These are phyloP conservation scores for Lithophane socia DNA, from an alignment of 2,888 invertebrate species.

Conservation along the genomic window DNA sequence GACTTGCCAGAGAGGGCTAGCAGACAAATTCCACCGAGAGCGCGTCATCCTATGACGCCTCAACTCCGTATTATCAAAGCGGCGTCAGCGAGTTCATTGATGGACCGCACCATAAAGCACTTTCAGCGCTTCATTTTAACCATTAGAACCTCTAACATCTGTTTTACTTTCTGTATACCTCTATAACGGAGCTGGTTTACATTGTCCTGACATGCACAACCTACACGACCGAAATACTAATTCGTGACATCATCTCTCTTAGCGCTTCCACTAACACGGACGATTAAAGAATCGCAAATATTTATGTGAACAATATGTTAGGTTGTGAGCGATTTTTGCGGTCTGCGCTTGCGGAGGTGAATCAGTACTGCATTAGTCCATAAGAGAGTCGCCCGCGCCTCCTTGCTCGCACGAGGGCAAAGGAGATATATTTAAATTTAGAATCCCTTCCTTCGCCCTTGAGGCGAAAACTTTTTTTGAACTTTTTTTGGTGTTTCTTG, in stretches of 20 bases:
- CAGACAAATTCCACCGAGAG: slow-evolving; percentile 79
- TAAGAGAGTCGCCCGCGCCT: slow-evolving; percentile 88
- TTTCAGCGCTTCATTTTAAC: slow-evolving; percentile 71
- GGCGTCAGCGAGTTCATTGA: slow-evolving; percentile 80
- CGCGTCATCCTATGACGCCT: slow-evolving; percentile 83
- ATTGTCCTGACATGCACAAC: slow-evolving; percentile 41
- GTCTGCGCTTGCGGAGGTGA: slow-evolving; percentile 83
- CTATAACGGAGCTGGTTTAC: slow-evolving; percentile 37
- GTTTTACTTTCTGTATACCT: slow-evolving; percentile 33
- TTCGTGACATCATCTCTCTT: slow-evolving; percentile 61
- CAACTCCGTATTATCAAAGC: slow-evolving; percentile 76
- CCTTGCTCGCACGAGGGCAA: slow-evolving; percentile 76
- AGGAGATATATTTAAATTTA: slow-evolving; percentile 87
- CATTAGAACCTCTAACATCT: slow-evolving; percentile 30
- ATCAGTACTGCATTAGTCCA: slow-evolving; percentile 88
- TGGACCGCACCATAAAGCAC: slow-evolving; percentile 71
- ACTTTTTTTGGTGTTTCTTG: slow-evolving; percentile 74
- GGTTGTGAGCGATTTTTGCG: slow-evolving; percentile 84
- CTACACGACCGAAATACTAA: slow-evolving; percentile 63
- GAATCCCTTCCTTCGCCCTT: slow-evolving; percentile 84
- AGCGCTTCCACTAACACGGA: slow-evolving; percentile 64
- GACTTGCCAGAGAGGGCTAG: slow-evolving; percentile 66
- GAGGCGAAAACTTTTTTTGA: slow-evolving; percentile 73
- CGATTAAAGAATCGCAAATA: slow-evolving; percentile 77
- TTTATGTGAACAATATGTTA: slow-evolving; percentile 87